Conservation (phyloP, 2,888 invertebrate species). For the Archips crataeganus region DNA sequence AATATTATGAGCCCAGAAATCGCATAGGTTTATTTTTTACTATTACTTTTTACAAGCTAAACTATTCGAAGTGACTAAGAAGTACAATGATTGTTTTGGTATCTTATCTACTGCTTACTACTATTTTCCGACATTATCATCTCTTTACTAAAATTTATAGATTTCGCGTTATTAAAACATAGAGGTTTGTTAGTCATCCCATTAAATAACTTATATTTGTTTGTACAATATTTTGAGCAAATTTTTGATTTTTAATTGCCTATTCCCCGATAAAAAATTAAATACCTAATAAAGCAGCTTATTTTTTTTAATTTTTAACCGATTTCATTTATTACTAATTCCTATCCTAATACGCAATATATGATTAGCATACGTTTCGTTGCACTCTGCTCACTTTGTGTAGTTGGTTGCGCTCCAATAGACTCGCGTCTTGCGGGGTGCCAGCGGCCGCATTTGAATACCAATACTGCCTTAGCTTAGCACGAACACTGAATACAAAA, state of each 20-base stretch:
- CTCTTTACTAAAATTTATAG: slow-evolving; percentile 13
- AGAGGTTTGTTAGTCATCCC: background rate
- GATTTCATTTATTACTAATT: no score
- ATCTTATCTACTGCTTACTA: slow-evolving; percentile 19
- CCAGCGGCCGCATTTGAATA: background rate
- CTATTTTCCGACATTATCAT: slow-evolving; percentile 33
- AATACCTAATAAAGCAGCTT: no score
- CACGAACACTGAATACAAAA: background rate
- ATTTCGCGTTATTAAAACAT: slow-evolving; percentile 31
- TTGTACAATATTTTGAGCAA: no score
- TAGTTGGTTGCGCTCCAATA: slow-evolving; percentile 16
- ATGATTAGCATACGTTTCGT: slow-evolving; percentile 59
- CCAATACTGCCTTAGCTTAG: background rate
- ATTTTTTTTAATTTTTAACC: no score
- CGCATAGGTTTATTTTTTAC: background rate
- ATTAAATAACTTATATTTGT: no score
- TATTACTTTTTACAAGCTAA: background rate
- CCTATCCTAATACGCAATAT: no score
- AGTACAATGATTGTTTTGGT: slow-evolving; percentile 5
- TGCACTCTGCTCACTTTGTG: slow-evolving; percentile 42
- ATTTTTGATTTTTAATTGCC: no score
- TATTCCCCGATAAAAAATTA: no score
- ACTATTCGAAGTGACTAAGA: slow-evolving; percentile 1
- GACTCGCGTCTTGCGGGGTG: background rate
- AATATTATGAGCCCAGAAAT: slow-evolving; percentile 24